Evolutionary conservation across 2,113 vertebrate species (phyloP).

Genomic region (Dicerorhinus sumatrensis): DNA sequence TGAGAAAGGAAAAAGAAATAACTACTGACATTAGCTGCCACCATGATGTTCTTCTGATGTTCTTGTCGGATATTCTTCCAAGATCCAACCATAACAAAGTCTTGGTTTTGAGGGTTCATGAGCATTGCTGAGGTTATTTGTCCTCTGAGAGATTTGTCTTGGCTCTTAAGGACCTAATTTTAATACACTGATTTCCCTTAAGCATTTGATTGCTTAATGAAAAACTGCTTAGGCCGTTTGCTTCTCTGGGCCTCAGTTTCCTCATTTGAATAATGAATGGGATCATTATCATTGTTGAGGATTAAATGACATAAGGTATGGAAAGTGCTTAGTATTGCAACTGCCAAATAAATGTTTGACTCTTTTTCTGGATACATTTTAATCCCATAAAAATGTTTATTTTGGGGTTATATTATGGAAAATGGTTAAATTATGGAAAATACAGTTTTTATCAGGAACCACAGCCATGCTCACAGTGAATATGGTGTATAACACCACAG

Average conservation of each 20-base stretch:
- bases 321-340: not conserved
- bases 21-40: not conserved
- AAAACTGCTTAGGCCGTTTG: not conserved
- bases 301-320: not conserved
- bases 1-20: not conserved
- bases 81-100: not conserved
- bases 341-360: not conserved
- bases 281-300: not conserved
- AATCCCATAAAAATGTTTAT: not conserved
- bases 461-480: not conserved
- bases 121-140: slow-evolving; percentile 16
- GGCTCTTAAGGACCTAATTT: not conserved
- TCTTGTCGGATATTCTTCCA: not conserved
- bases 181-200: not conserved
- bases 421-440: not conserved
- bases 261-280: not conserved
- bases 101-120: slow-evolving; percentile 5
- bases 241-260: not conserved
- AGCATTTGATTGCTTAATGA: not conserved
- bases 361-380: not conserved
- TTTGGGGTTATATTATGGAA: not conserved
- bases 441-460: not conserved
- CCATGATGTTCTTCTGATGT: not conserved
- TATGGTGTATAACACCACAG: not conserved
- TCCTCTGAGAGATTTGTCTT: not conserved